A percentile compares a stretch with the other conserved stretches of the same genome.
These are phyloP conservation scores for Malacoctenus gilli DNA, from an alignment of 2,797 vertebrate genomes.

Conservation along the genomic window DNA sequence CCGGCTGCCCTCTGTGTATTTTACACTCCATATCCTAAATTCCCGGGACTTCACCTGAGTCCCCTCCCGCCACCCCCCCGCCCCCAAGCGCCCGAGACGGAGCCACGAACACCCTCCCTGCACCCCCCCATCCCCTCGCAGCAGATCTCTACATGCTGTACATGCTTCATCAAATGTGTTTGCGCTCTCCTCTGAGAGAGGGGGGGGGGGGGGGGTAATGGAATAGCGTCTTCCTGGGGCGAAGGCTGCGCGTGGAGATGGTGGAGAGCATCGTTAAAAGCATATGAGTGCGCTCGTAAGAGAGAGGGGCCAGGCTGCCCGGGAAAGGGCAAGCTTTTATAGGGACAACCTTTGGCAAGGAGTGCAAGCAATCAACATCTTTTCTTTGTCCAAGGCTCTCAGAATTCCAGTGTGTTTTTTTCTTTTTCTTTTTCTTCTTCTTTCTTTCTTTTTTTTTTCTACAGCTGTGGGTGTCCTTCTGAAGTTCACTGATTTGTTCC, in stretches of 20 bases:
- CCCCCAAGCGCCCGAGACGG: slow-evolving; percentile 20
- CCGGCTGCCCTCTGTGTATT: background rate
- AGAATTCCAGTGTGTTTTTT: slow-evolving; percentile 33
- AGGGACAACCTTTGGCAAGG: slow-evolving; percentile 66
- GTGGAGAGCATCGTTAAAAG: slow-evolving; percentile 73
- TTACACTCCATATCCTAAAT: slow-evolving; percentile 26
- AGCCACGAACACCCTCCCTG: slow-evolving; percentile 19
- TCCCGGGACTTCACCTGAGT: slow-evolving; percentile 35
- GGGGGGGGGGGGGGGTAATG: slow-evolving; percentile 53
- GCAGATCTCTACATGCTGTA: slow-evolving; percentile 24
- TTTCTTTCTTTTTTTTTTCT: slow-evolving; percentile 15
- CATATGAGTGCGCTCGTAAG: slow-evolving; percentile 59
- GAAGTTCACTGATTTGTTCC: slow-evolving; percentile 40
- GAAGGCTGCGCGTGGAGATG: slow-evolving; percentile 49
- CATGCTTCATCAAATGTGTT: slow-evolving; percentile 50
- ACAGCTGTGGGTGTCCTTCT: slow-evolving; percentile 43
- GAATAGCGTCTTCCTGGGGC: slow-evolving; percentile 62
- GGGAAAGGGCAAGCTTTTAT: slow-evolving; percentile 74
- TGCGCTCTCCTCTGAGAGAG: slow-evolving; percentile 38
- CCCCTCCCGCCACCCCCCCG: slow-evolving; percentile 30
- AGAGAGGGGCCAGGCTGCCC: slow-evolving; percentile 57
- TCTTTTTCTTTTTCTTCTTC: slow-evolving; percentile 6
- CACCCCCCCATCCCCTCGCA: slow-evolving; percentile 18
- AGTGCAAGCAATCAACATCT: slow-evolving; percentile 72
- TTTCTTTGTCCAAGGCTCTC: slow-evolving; percentile 62